phyloP scores from a whole-genome alignment of 2,113 vertebrate species.

The Xiphophorus couchianus region DNA sequence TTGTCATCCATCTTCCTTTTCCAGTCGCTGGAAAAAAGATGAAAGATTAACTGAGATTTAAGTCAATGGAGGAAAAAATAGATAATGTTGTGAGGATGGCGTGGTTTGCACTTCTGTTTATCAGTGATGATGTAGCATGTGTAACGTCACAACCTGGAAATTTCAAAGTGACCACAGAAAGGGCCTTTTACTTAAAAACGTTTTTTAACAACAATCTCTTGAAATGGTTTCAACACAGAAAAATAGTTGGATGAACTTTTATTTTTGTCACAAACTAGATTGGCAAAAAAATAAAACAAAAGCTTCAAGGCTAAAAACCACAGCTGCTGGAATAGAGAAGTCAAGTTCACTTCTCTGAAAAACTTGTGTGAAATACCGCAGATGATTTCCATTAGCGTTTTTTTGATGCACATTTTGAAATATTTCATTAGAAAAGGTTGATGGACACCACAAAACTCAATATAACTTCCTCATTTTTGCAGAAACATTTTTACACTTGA shows the following conservation, averaged over 20 bases:
- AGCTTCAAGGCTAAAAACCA: background rate
- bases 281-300: too few relatives aligned
- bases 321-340: background rate
- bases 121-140: too few relatives aligned
- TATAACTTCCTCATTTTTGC: too few relatives aligned
- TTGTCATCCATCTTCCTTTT: background rate
- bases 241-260: background rate
- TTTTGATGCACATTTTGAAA: too few relatives aligned
- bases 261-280: background rate
- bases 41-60: too few relatives aligned
- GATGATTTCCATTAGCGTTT: too few relatives aligned
- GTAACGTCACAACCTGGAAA: background rate
- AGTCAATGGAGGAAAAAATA: too few relatives aligned
- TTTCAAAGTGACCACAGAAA: background rate
- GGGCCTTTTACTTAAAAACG: background rate
- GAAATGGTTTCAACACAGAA: background rate
- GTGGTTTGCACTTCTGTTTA: too few relatives aligned
- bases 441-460: too few relatives aligned
- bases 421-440: too few relatives aligned
- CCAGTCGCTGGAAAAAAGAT: background rate
- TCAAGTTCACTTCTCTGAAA: background rate
- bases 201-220: background rate
- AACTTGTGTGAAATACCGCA: background rate
- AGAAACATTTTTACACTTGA: too few relatives aligned
- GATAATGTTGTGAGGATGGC: too few relatives aligned